Percentiles rank a stretch among this genome's conserved stretches.
Conservation (phyloP, 2,113 vertebrate species). For the Vimba vimba region DNA sequence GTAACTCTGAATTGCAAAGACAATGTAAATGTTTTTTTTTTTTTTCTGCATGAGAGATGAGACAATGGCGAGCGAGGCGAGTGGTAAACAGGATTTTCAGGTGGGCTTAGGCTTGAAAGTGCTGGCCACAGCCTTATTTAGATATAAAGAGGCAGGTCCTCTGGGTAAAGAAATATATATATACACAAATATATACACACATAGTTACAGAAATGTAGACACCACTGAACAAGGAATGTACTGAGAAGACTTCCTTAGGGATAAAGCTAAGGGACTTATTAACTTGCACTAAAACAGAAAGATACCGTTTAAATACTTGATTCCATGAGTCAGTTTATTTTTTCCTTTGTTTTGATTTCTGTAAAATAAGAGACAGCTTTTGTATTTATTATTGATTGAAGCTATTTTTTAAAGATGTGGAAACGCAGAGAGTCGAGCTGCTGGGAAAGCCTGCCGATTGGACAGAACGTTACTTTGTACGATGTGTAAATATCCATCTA, state of each 20-base stretch:
- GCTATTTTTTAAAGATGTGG: constrained; percentile 89
- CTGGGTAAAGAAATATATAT: constrained; percentile 65
- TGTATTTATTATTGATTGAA: constrained; percentile 99
- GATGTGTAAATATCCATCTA: constrained; percentile 93
- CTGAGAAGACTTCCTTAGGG: constrained; percentile 89
- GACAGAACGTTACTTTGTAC: constrained; percentile 87
- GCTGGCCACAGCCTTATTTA: constrained; percentile 86
- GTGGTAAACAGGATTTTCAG: constrained; percentile 61
- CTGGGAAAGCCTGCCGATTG: constrained; percentile 86
- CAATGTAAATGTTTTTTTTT: constrained; percentile 42
- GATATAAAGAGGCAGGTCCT: constrained; percentile 92
- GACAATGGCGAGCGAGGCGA: neutral
- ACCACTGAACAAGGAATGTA: constrained; percentile 94
- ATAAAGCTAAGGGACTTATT: constrained; percentile 88
- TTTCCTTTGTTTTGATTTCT: constrained; percentile 89
- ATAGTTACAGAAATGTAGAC: constrained; percentile 83
- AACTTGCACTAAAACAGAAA: constrained; percentile 95
- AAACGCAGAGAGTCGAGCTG: constrained; percentile 83
- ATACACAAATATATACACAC: constrained; percentile 39
- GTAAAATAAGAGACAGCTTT: constrained; percentile 97
- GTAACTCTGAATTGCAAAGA: constrained; percentile 43
- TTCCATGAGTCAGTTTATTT: constrained; percentile 95
- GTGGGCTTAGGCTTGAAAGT: constrained; percentile 77
- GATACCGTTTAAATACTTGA: constrained; percentile 92
- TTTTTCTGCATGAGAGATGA: neutral